Evolutionary conservation across 2,888 invertebrate species (phyloP), one percentile per base, ranked within the genome.

Genomic region (Bombylius discolor): DNA sequence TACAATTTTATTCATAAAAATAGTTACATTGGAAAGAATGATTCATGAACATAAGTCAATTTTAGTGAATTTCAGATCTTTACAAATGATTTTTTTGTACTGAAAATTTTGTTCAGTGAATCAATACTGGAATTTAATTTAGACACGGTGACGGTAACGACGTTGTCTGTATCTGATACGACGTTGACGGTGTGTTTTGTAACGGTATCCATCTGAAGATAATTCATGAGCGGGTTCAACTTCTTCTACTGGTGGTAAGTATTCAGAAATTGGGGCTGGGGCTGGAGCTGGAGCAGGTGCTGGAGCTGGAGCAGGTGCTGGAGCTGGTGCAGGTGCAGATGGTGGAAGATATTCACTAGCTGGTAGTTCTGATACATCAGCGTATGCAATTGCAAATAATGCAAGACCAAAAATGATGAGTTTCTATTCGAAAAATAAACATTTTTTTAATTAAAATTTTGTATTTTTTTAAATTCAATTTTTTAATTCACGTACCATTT

Each of bases 121-220:
- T 23, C 23, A 23, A 23, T 23, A 23, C 23, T 23, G 23, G 23
- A 23, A 23, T 23, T 23, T 23, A 23, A 23, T 23, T 23, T 23
- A 23, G 23, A 23, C 23, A 23, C 23, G 23, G 23, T 23, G 23
- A 23, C 23, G 23, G 23, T 23, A 42, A 42, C 47, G 50, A 55
- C 55, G 55, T 39, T 46, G 31, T 31, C 55, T 48, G 47, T 55
- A 55, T 51, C 55, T 50, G 55, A 55, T 34, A 45, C 45, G 47
- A 34, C 52, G 33, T 14, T 36, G 36, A 14, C 31, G 14, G 5
- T 42, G 39, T 11, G 39, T 42, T 31, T 49, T 49, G 44, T 54
- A 54, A 12, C 39, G 31, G 45, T 54, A 54, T 33, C 54, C 54
- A 33, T 54, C 54, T 13, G 36, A 31, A 32, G 12, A 31, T 4